Evolutionary conservation across 2,888 invertebrate species (phyloP).

Genomic region (Spialia ferax): DNA sequence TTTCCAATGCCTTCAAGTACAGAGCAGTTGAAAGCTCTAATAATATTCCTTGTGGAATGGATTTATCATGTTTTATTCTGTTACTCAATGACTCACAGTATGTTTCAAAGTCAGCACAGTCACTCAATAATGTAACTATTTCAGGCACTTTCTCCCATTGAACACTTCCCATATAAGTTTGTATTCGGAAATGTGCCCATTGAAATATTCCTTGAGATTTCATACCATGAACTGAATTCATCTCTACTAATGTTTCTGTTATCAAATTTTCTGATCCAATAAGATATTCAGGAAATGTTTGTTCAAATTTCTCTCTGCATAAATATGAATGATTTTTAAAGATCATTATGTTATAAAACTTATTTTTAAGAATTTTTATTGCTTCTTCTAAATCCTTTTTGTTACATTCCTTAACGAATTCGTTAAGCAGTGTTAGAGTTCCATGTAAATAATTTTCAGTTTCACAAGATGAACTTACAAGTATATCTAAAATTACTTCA

Average conservation of each 20-base stretch:
- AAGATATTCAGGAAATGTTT: conserved; percentile 44
- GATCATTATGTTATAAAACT: conserved; percentile 50
- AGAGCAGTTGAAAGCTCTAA: conserved; percentile 55
- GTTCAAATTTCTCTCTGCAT: conserved; percentile 61
- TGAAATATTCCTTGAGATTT: conserved; percentile 58
- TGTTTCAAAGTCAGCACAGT: conserved; percentile 59
- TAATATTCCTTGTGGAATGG: conserved; percentile 50
- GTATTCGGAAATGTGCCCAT: conserved; percentile 64
- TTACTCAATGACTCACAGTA: conserved; percentile 58
- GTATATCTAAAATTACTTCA: conserved; percentile 50
- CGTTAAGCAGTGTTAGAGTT: conserved; percentile 59
- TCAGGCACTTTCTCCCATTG: conserved; percentile 58
- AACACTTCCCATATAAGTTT: conserved; percentile 54
- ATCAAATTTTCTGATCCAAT: conserved; percentile 47
- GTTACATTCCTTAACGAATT: conserved; percentile 40
- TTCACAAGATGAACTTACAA: conserved; percentile 48
- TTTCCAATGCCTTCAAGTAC: conserved; percentile 55
- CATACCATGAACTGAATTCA: conserved; percentile 46
- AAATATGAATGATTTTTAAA: conserved; percentile 61
- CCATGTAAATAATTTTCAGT: conserved; percentile 76
- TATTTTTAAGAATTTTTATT: conserved; percentile 48
- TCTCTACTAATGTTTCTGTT: conserved; percentile 54
- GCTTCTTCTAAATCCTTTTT: neutral
- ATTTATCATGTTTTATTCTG: conserved; percentile 54
- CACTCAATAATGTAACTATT: conserved; percentile 56